A percentile compares a stretch with the other conserved stretches of the same genome.
These are phyloP conservation scores for Drosophila paulistorum DNA, from an alignment of 1,140 invertebrate genomes.

Conservation along the genomic window DNA sequence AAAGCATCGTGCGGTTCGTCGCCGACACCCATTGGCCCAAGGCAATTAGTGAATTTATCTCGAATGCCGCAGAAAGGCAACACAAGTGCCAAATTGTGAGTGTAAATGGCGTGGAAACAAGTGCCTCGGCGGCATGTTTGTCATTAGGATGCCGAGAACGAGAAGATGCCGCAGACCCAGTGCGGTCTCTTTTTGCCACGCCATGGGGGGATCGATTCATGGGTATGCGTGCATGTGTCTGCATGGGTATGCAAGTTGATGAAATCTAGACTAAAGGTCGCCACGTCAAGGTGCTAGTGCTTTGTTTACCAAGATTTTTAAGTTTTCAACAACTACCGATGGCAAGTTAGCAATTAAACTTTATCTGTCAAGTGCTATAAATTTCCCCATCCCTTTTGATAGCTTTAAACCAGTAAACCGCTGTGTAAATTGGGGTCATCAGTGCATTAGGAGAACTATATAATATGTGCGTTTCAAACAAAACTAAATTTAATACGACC, in stretches of 20 bases:
- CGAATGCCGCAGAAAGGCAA: slow-evolving; percentile 11
- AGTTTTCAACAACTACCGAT: neutral
- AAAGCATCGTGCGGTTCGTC: neutral
- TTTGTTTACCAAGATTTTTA: neutral
- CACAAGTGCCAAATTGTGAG: slow-evolving; percentile 49
- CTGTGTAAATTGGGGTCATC: neutral
- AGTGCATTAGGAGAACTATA: too few species aligned
- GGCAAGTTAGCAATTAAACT: neutral
- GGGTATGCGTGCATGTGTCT: neutral
- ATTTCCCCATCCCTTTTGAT: too few species aligned
- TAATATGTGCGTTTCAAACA: neutral
- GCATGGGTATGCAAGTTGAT: neutral
- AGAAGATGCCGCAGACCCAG: slow-evolving; percentile 19
- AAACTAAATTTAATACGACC: neutral
- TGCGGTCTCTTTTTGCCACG: slow-evolving; percentile 13
- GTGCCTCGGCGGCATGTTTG: slow-evolving; percentile 38
- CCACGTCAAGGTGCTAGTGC: neutral
- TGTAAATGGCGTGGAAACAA: slow-evolving; percentile 51
- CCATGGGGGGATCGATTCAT: neutral
- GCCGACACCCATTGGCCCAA: neutral
- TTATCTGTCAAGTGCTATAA: too few species aligned
- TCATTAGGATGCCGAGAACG: slow-evolving; percentile 38
- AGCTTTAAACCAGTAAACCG: too few species aligned
- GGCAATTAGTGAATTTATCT: slow-evolving; percentile 39
- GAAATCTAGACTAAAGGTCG: neutral